Conservation (phyloP, 2,113 vertebrate species). For the Sinocyclocheilus maitianheensis region DNA sequence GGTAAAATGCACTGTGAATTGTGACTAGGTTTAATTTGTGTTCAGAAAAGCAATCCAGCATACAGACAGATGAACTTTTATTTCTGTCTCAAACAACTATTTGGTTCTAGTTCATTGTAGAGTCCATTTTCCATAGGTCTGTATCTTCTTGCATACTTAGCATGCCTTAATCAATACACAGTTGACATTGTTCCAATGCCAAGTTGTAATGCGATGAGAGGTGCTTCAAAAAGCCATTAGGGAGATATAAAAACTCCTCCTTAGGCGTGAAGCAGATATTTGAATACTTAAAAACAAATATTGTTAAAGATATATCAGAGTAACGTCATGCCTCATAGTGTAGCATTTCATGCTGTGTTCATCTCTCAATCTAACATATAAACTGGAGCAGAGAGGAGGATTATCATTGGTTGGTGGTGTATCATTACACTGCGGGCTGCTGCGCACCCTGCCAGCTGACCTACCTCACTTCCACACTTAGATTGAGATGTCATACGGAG, state of each 20-base stretch:
- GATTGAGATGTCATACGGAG: conserved; percentile 5
- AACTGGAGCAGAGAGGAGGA: conserved; percentile 55
- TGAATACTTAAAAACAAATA: not conserved
- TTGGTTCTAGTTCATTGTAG: not conserved
- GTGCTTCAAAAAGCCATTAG: conserved; percentile 9
- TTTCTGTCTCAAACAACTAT: not conserved
- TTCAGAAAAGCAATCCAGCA: not conserved
- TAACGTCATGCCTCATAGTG: conserved; percentile 30
- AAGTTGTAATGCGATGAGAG: conserved; percentile 26
- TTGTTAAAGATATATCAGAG: conserved; percentile 12
- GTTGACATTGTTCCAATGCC: not conserved
- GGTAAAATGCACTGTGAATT: not conserved
- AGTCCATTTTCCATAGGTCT: not conserved
- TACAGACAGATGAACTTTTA: not conserved
- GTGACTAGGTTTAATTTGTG: not conserved
- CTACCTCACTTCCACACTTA: conserved; percentile 32
- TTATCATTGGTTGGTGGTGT: conserved; percentile 46
- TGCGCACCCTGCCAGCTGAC: conserved; percentile 39
- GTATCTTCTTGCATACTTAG: conserved; percentile 1
- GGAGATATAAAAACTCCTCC: not conserved
- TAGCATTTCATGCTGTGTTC: conserved; percentile 3
- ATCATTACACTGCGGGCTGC: conserved; percentile 14
- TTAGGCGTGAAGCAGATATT: conserved; percentile 4
- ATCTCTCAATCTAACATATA: conserved; percentile 11
- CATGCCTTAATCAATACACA: not conserved